Base-by-base conservation (phyloP, 2,888 invertebrate genomes). In the Lasiommata megera region DNA sequence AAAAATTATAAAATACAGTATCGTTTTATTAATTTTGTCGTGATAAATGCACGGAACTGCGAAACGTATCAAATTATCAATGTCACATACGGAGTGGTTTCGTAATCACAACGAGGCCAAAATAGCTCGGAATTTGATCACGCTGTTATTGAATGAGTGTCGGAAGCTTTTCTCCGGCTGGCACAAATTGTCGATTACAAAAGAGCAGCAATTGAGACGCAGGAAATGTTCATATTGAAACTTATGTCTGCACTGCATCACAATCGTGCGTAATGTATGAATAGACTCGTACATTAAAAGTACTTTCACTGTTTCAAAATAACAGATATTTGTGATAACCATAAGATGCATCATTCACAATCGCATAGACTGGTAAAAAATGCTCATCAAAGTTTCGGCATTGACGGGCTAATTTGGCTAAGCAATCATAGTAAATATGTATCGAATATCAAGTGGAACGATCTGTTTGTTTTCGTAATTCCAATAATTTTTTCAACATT, bases 141-240 rank as follows among this genome's bases (percentile, higher is more conserved):
- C 74, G 78, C 77, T 75, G 75, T 81, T 82, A 82, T 80, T 84
- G 84, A 82, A 82, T 82, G 80, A 79, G 77, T 74, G 66, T 72
- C 74, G 78, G 84, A 78, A 78, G 82, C 77, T 72, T 76, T 74
- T 76, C 76, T 75, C 71, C 69, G 79, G 79, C 77, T 81, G 80
- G 79, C 81, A 84, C 85, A 87, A 83, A 86, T 87, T 82, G 86
- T 79, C 84, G 85, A 87, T 88, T 87, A 88, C 87, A 88, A 88
- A 89, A 88, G 89, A 88, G 86, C 84, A 84, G 79, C 88, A 86
- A 88, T 88, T 88, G 88, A 88, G 83, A 82, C 78, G 80, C 87
- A 88, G 88, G 88, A 88, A 86, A 75, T 72, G 74, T 65, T 67
- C 78, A 80, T 80, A 88, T 89, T 88, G 87, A 84, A 84, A 88